These are phyloP conservation scores for Nylanderia fulva DNA, from an alignment of 1,140 invertebrate species.

Conservation along the genomic window DNA sequence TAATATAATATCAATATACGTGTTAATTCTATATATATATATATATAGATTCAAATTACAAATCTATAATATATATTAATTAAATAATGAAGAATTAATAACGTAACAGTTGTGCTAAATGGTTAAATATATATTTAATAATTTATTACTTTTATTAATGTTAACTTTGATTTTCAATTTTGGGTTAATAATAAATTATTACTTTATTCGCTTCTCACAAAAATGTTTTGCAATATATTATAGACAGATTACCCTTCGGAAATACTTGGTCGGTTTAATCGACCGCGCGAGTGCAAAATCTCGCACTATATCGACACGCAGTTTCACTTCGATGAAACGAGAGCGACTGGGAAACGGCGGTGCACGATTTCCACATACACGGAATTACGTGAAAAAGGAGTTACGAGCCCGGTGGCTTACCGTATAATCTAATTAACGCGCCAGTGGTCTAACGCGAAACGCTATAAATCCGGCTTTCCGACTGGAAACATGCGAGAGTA, in stretches of 20 bases:
- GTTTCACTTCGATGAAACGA: constrained; percentile 52
- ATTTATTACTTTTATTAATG: background rate
- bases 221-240: background rate
- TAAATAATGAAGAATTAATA: background rate
- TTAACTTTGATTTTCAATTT: background rate
- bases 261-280: constrained; percentile 11
- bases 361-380: constrained; percentile 13
- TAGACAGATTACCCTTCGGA: background rate
- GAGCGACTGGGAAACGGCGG: constrained; percentile 41
- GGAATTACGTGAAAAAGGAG: constrained; percentile 39
- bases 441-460: constrained; percentile 7
- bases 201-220: background rate
- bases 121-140: background rate
- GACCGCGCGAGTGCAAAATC: background rate
- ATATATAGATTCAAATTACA: background rate
- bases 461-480: constrained; percentile 6
- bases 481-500: background rate
- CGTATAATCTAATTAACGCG: constrained; percentile 44
- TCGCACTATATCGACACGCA: constrained; percentile 1
- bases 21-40: background rate
- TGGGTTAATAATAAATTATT: background rate
- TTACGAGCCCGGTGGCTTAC: constrained; percentile 29
- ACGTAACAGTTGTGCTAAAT: background rate
- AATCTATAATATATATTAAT: background rate
- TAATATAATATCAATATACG: background rate